These are phyloP conservation scores for Galeopterus variegatus DNA, from an alignment of 2,113 vertebrate species.

Conservation along the genomic window DNA sequence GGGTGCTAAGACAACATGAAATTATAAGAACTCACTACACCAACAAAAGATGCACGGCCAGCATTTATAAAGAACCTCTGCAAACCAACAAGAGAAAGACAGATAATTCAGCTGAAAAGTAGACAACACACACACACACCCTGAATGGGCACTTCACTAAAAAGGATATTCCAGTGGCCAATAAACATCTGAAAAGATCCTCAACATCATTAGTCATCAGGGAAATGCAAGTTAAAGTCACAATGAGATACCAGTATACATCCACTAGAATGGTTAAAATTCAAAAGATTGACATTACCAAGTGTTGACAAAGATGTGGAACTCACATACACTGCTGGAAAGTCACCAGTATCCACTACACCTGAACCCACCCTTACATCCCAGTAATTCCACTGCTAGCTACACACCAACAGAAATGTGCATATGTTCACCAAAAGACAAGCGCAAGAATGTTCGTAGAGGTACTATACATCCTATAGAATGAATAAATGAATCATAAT, in stretches of 20 bases:
- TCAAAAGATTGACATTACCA: no score
- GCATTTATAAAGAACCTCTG: neutral
- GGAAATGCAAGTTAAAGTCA: neutral
- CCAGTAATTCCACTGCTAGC: neutral
- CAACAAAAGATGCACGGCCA: neutral
- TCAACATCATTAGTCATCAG: no score
- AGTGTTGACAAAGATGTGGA: neutral
- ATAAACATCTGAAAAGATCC: neutral
- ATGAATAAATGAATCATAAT: no score
- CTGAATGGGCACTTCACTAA: no score
- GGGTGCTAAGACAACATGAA: no score
- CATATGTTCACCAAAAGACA: neutral
- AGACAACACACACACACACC: neutral
- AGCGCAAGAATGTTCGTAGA: neutral
- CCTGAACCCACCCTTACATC: neutral
- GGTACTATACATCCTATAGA: no score
- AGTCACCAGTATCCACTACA: neutral
- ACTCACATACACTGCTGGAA: neutral
- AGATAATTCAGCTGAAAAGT: neutral
- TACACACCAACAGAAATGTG: neutral
- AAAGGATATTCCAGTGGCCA: no score
- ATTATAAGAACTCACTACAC: no score
- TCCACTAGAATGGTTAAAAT: no score
- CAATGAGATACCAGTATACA: neutral
- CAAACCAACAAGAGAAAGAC: neutral